Percentiles rank a stretch among this genome's conserved stretches.
phyloP scores from a whole-genome alignment of 53 echinoderm and acorn worm genomes.

The Echinometra lucunter region DNA sequence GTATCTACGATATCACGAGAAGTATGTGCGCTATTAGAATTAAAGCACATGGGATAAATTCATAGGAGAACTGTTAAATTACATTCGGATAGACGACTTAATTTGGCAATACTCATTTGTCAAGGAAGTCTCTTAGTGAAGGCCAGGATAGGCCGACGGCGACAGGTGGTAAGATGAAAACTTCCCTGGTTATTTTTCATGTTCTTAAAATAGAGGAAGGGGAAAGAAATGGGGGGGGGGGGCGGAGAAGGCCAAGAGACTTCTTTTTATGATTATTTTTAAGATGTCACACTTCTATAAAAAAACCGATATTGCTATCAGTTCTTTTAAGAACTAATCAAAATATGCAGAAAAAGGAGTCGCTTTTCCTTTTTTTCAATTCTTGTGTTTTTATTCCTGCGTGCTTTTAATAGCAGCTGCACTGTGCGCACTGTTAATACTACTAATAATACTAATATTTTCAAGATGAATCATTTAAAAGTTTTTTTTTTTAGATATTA shows the following conservation, averaged over 20 bases:
- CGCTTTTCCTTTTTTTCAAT: not conserved
- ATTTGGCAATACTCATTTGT: not conserved
- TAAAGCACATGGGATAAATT: not conserved
- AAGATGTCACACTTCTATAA: not conserved
- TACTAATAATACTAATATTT: no score
- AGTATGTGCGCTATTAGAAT: not conserved
- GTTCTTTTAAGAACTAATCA: no score
- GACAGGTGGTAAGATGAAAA: not conserved
- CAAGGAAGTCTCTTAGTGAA: not conserved
- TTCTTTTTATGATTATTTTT: no score
- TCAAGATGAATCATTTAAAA: no score
- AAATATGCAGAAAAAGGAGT: not conserved
- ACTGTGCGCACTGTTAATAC: no score
- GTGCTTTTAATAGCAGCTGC: no score
- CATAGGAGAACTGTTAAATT: not conserved
- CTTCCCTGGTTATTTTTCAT: not conserved
- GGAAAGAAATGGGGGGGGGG: not conserved
- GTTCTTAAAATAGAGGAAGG: not conserved
- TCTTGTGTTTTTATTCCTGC: not conserved
- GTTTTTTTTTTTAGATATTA: no score
- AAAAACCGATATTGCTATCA: not conserved
- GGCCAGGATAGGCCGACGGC: not conserved
- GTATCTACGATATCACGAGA: not conserved
- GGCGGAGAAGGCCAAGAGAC: not conserved
- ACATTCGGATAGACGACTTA: not conserved